A percentile compares a stretch with the other conserved stretches of the same genome.
phyloP scores from a whole-genome alignment of 1,140 invertebrate species.

The Uloborus diversus region DNA sequence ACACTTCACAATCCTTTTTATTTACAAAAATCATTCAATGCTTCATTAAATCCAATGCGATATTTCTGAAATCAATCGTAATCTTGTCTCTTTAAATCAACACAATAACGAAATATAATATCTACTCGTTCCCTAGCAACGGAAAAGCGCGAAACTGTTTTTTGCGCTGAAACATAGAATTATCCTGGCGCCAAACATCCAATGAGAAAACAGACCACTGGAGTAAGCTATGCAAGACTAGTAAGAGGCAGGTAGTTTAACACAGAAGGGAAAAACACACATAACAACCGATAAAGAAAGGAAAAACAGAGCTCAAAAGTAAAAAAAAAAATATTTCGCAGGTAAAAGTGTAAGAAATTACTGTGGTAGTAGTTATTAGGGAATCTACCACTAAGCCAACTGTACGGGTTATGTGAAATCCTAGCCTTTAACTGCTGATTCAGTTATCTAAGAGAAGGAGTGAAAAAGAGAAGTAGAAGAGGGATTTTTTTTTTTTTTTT shows the following conservation, averaged over 20 bases:
- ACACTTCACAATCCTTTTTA: too few species aligned
- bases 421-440: constrained; percentile 18
- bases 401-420: constrained; percentile 40
- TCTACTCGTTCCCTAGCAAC: constrained; percentile 52
- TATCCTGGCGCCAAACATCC: constrained; percentile 47
- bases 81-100: constrained; percentile 43
- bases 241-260: constrained; percentile 34
- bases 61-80: too few species aligned
- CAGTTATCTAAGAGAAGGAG: constrained; percentile 37
- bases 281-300: too few species aligned
- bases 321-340: constrained; percentile 34
- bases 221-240: constrained; percentile 42
- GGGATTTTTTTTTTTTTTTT: constrained; percentile 19
- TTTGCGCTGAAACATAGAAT: constrained; percentile 50
- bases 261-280: constrained; percentile 6
- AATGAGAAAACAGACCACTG: constrained; percentile 14
- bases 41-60: too few species aligned
- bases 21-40: too few species aligned
- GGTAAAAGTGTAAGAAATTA: constrained; percentile 37
- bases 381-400: constrained; percentile 24
- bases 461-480: not conserved
- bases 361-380: constrained; percentile 32
- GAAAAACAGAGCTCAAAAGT: constrained; percentile 22
- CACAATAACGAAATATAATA: constrained; percentile 24
- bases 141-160: constrained; percentile 46